These are phyloP conservation scores for Acanthochromis polyacanthus DNA, from an alignment of 2,113 vertebrate species.

Conservation along the genomic window DNA sequence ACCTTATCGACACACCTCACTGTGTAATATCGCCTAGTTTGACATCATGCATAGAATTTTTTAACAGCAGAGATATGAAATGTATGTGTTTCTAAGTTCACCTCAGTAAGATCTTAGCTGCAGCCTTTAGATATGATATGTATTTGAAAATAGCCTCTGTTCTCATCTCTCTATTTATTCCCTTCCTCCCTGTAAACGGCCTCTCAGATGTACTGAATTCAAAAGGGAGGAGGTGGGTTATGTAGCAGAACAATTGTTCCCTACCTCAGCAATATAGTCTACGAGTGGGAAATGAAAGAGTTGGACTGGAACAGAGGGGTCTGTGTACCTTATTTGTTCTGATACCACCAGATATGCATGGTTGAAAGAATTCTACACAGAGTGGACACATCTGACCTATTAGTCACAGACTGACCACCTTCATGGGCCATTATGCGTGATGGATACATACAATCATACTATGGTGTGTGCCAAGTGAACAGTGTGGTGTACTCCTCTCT, in stretches of 20 bases:
- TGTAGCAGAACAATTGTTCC: conserved; percentile 43
- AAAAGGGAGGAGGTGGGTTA: conserved; percentile 10
- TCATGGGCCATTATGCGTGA: conserved; percentile 58
- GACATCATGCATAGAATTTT: too few species aligned
- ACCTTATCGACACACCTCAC: too few species aligned
- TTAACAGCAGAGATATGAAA: not conserved
- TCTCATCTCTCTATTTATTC: conserved; percentile 17
- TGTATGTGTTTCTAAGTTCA: conserved; percentile 1
- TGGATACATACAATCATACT: conserved; percentile 38
- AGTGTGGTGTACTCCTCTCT: conserved; percentile 17
- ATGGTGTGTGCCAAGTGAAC: conserved; percentile 6
- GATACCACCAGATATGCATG: conserved; percentile 53
- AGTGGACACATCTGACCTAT: conserved; percentile 68
- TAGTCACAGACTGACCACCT: conserved; percentile 63
- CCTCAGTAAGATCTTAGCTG: not conserved
- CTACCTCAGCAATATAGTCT: conserved; percentile 53
- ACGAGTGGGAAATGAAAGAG: conserved; percentile 39
- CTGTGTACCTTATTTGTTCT: conserved; percentile 60
- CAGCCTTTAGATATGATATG: conserved; percentile 29
- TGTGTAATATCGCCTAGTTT: too few species aligned
- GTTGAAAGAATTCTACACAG: conserved; percentile 37
- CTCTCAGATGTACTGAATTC: conserved; percentile 37
- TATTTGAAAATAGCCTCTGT: conserved; percentile 31
- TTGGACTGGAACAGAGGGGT: conserved; percentile 46
- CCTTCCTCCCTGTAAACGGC: conserved; percentile 12